A percentile compares a stretch with the other conserved stretches of the same genome.
phyloP scores from a whole-genome alignment of 1,140 invertebrate species.

The Bombus difficillimus region DNA sequence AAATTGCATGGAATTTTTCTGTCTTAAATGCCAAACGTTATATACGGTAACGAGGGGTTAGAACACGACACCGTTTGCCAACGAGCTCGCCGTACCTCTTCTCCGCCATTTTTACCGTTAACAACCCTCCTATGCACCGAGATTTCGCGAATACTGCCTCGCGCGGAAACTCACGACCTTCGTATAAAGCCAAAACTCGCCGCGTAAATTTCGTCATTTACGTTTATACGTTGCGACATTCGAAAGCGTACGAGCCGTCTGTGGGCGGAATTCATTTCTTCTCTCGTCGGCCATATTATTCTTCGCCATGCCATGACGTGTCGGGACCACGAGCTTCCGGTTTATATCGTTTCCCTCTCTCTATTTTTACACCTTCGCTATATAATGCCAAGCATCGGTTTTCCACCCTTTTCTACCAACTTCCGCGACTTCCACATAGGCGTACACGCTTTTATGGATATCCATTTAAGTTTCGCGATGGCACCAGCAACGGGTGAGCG shows the following conservation, averaged over 20 bases:
- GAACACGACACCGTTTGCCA: not conserved
- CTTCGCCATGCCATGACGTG: not conserved
- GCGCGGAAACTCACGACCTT: not conserved
- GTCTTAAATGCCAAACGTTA: slow-evolving; percentile 6
- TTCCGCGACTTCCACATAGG: slow-evolving; percentile 59
- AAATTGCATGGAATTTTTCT: not conserved
- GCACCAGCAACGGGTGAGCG: not conserved
- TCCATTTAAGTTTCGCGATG: slow-evolving; percentile 60
- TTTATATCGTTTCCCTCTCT: slow-evolving; percentile 57
- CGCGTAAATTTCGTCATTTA: not conserved
- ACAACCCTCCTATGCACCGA: not conserved
- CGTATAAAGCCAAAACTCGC: not conserved
- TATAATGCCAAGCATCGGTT: slow-evolving; percentile 37
- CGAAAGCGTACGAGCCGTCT: not conserved
- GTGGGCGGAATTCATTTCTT: slow-evolving; percentile 9
- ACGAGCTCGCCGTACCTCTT: not conserved
- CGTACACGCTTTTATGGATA: slow-evolving; percentile 60
- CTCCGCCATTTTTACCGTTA: not conserved
- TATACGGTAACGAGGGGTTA: not conserved
- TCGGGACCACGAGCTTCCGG: slow-evolving; percentile 19
- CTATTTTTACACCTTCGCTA: slow-evolving; percentile 56
- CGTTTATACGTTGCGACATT: not conserved
- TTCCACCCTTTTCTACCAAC: slow-evolving; percentile 48
- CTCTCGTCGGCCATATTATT: not conserved
- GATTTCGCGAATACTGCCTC: not conserved